Evolutionary conservation across 2,888 invertebrate genomes (phyloP), one percentile per base, ranked within the genome.

Genomic region (Cantharis flavilabris): DNA sequence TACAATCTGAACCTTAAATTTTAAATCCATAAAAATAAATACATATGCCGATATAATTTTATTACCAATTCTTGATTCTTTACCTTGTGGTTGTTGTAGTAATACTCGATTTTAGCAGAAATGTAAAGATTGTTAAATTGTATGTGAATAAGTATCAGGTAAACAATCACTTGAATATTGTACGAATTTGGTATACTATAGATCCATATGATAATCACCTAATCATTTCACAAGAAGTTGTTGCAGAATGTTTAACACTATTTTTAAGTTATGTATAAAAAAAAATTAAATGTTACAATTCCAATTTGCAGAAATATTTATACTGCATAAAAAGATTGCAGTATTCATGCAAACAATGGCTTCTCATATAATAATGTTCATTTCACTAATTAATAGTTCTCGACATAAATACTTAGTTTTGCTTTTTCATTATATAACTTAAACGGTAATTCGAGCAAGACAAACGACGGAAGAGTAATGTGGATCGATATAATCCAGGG

Each of bases 401-500:
- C 26, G 63, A 14, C 14, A 30, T 69, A 69, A 62, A 69, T 73
- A 69, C 62, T 69, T 70, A 69, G 69, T 73, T 69, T 28, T 65
- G 75, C 33, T 75, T 75, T 49, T 73, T 71, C 70, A 75, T 71
- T 49, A 75, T 70, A 75, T 71, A 75, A 71, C 70, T 75, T 71
- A 75, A 73, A 71, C 70, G 62, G 28, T 71, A 75, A 74, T 63
- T 70, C 75, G 70, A 75, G 70, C 75, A 70, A 70, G 70, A 70
- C 33, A 33, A 70, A 75, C 73, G 16, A 71, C 76, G 70, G 70
- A 74, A 74, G 62, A 74, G 69, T 69, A 70, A 67, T 69, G 49
- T 49, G 70, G 75, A 77, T 77, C 77, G 75, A 77, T 77, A 77
- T 70, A 72, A 77, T 77, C 74, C 77, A 74, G 77, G 75, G 75